phyloP scores from a whole-genome alignment of 1,140 invertebrate genomes.

The Orius insidiosus region DNA sequence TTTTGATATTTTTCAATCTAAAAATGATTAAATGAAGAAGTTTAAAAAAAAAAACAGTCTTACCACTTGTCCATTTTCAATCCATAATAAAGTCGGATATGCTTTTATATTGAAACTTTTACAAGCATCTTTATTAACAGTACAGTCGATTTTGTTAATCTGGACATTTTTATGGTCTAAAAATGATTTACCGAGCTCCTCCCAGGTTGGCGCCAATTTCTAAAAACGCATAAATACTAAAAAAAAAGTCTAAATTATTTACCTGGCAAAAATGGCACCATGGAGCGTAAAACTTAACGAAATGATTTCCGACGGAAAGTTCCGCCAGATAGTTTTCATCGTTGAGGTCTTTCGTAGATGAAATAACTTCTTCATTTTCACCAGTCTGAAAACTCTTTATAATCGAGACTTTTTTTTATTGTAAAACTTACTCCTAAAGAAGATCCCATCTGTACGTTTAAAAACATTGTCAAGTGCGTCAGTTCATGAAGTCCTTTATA shows the following conservation, averaged over 20 bases:
- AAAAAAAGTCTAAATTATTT: constrained; percentile 19
- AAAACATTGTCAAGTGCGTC: constrained; percentile 48
- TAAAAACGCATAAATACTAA: too few relatives aligned
- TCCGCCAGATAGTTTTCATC: constrained; percentile 51
- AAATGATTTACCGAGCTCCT: constrained; percentile 44
- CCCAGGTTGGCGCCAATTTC: constrained; percentile 55
- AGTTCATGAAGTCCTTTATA: constrained; percentile 54
- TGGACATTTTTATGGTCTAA: constrained; percentile 35
- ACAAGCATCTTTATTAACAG: constrained; percentile 43
- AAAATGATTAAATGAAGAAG: constrained; percentile 6
- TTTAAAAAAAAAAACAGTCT: constrained; percentile 15
- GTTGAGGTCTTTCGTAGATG: constrained; percentile 35
- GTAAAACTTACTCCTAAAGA: constrained; percentile 22
- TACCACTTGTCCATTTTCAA: constrained; percentile 58
- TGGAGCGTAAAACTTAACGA: constrained; percentile 72
- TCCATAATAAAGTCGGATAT: constrained; percentile 48
- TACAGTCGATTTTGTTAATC: constrained; percentile 62
- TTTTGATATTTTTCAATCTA: constrained; percentile 59
- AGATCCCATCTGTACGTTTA: constrained; percentile 45
- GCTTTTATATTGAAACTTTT: constrained; percentile 31
- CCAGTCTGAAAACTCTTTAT: neutral
- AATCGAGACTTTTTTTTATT: too few relatives aligned
- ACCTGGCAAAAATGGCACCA: constrained; percentile 69
- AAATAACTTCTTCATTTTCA: constrained; percentile 16
- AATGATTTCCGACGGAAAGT: constrained; percentile 47